These are phyloP conservation scores for Calephelis nemesis DNA, from an alignment of 1,140 invertebrate species.

Conservation along the genomic window DNA sequence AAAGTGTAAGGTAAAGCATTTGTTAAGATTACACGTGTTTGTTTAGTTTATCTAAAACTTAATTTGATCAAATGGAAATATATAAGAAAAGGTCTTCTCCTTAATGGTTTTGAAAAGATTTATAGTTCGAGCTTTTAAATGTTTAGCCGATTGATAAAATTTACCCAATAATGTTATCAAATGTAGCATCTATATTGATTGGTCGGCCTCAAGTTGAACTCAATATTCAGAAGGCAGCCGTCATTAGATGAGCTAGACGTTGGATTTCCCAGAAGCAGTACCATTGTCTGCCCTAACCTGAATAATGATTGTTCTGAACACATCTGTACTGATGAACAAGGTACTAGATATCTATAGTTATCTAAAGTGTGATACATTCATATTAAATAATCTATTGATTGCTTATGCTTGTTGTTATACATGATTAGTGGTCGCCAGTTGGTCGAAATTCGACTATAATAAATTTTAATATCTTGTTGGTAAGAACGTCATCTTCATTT, in stretches of 20 bases:
- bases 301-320: slow-evolving; percentile 57
- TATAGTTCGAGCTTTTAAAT: too few species aligned
- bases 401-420: too few species aligned
- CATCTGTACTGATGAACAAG: slow-evolving; percentile 4
- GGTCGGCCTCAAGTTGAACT: slow-evolving; percentile 22
- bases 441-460: too few species aligned
- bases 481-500: too few species aligned
- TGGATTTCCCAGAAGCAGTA: slow-evolving; percentile 63
- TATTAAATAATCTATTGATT: too few species aligned
- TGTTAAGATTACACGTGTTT: slow-evolving; percentile 29
- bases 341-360: background rate
- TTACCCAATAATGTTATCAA: background rate
- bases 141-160: too few species aligned
- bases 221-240: slow-evolving; percentile 57
- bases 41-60: background rate
- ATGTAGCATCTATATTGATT: background rate
- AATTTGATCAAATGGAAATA: background rate
- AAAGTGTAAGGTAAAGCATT: slow-evolving; percentile 36
- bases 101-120: too few species aligned
- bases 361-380: background rate
- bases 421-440: too few species aligned
- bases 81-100: too few species aligned
- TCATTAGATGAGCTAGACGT: slow-evolving; percentile 71
- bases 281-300: slow-evolving; percentile 49
- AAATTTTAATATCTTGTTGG: too few species aligned